A percentile compares a stretch with the other conserved stretches of the same genome.
phyloP scores from a whole-genome alignment of 1,140 invertebrate species.

The Brachionus manjavacas region DNA sequence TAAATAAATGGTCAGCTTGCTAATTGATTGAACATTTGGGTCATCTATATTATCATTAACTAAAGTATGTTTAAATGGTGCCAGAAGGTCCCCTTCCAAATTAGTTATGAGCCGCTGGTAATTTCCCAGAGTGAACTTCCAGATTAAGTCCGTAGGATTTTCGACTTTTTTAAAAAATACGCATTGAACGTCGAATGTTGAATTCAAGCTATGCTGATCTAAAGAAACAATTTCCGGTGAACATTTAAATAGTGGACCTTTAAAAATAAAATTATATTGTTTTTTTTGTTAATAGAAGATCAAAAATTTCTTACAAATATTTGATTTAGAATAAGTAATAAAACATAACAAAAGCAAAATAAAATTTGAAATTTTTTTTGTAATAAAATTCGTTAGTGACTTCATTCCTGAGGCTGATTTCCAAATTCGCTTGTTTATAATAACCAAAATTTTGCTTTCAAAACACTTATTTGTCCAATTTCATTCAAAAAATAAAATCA shows the following conservation, averaged over 20 bases:
- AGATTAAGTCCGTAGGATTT: constrained; percentile 13
- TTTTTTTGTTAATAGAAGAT: neutral
- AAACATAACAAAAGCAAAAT: neutral
- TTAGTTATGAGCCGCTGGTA: neutral
- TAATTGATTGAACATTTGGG: constrained; percentile 1
- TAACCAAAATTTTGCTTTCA: neutral
- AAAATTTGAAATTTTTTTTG: neutral
- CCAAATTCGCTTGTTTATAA: neutral
- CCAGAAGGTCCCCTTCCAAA: neutral
- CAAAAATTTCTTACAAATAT: neutral
- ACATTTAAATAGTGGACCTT: constrained; percentile 39
- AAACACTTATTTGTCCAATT: neutral
- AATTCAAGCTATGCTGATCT: neutral
- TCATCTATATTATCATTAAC: neutral
- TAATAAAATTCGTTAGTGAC: neutral
- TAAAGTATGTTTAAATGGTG: constrained; percentile 7
- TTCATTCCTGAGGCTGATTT: neutral
- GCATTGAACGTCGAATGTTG: constrained; percentile 13
- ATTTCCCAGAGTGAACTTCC: neutral
- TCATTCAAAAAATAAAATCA: neutral
- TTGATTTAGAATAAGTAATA: neutral
- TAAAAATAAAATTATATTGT: neutral
- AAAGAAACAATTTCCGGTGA: constrained; percentile 33
- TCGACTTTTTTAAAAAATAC: constrained; percentile 18
- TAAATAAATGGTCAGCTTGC: neutral